phyloP scores from a whole-genome alignment of 92 coral and sea anemone genomes.

The Siderastrea radians region DNA sequence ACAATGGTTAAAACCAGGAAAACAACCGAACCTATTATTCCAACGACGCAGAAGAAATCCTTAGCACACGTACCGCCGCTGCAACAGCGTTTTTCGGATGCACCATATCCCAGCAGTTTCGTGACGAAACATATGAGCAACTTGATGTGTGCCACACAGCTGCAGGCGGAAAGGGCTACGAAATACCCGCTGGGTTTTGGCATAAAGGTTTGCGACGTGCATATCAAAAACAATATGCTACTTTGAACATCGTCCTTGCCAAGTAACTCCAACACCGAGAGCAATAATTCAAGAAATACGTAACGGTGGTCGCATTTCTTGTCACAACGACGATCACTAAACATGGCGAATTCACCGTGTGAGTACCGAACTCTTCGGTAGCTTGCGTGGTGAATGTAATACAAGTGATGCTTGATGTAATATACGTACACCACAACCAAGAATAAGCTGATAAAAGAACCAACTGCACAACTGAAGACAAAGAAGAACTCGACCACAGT shows the following conservation, averaged over 20 bases:
- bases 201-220: background rate
- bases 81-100: background rate
- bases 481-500: background rate
- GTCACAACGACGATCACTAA: background rate
- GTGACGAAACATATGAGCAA: background rate
- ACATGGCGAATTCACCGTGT: background rate
- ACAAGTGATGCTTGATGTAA: background rate
- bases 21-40: conserved; percentile 2
- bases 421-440: conserved; percentile 13
- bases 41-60: background rate
- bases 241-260: conserved; percentile 14
- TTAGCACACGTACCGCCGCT: background rate
- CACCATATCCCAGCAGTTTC: background rate
- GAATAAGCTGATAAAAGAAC: background rate
- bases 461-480: background rate
- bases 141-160: background rate
- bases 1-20: background rate
- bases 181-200: background rate
- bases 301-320: background rate
- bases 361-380: background rate
- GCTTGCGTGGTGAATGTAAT: conserved; percentile 3
- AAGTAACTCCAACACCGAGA: background rate
- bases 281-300: conserved; percentile 10
- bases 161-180: background rate
- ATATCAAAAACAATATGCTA: background rate